Evolutionary conservation across 2,888 invertebrate species (phyloP), one percentile per base, ranked within the genome.

Genomic region (Synanthedon vespiformis): DNA sequence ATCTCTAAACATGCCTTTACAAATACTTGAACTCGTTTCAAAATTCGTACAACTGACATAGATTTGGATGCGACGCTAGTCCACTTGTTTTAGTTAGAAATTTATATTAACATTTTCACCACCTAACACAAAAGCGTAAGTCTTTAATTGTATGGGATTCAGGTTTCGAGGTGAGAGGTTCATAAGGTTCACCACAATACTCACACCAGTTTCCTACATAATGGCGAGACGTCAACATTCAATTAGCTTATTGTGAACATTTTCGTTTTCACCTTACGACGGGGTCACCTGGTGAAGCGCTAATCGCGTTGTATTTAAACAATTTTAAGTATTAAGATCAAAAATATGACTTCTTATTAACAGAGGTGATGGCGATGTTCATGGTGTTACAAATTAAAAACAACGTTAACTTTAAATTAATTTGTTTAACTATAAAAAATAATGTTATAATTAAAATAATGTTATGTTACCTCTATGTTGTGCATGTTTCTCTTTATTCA

Each of bases 51-150:
- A 66, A 68, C 70, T 77, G 75, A 74, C 76, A 78, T 70, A 74
- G 74, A 78, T 73, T 74, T 64, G 51, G 73, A 75, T 70, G 68
- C 70, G 75, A 63, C 76, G 64, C 78, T 74, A 72, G 66, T 63
- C 56, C 51, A 57, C 67, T 72, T 55, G 55, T 53, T 57, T 60
- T 65, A 65, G 34, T 71, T 67, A 52, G 53, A 34, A 34, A 34
- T 34, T 34, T 34, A 34, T 34, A 34, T 34, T 50, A 54, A 58
- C 61, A 65, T 72, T 70, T 65, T 65, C 67, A 61, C 53, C 57
- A 34, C 34, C 34, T 1, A 34, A 34, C 34, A 34, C 34, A 59
- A 50, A 60, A 40, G 56, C 50, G 53, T 49, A 53, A 52, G 51
- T 52, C 48, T 67, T 68, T 69, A 72, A 74, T 70, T 68, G 66